Base-by-base conservation (phyloP, 2,797 vertebrate genomes). In the Ptychobarbus kaznakovi region DNA sequence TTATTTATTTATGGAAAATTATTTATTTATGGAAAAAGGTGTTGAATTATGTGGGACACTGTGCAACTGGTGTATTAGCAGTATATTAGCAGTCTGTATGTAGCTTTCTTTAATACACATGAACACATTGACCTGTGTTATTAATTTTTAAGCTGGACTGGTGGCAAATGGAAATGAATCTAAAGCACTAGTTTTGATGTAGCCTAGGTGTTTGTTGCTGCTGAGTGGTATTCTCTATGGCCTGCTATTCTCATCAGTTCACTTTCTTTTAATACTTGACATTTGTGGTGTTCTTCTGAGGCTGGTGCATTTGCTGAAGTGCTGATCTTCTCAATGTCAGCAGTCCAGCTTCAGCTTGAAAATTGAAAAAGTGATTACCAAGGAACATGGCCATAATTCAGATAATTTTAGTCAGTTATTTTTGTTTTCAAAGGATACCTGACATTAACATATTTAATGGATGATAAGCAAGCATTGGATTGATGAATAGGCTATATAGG, bases 281-380 rank as follows among this genome's bases (percentile, higher is more conserved):
- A 76, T 80, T 63, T 42, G 42, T 51, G 63, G 58, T 68, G 79
- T 82, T 82, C 25, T 86, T 35, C 85, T 79, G 79, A 82, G 53
- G 35, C 38, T 49, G 65, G 35, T 77, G 42, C 74, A 81, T 80
- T 61, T 16, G 61, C 40, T 46, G 22, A 86, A 86, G 44, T 81
- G 73, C 76, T 84, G 81, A 84, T 82, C 65, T 53, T 75, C 40
- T 83, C 61, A 88, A 75, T 20, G 51, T 83, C 81, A 69, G 61
- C 87, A 51, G 49, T 44, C 80, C 78, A 72, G 38, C 25, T 79
- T 86, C 66, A 86, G 81, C 81, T 81, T 74, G 66, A 70, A 82
- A 81, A 82, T n/a, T 10, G 72, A 72, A 80, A 63, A 80, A 74
- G 81, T 76, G 69, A 83, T 63, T 86, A 80, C 22, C 40, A 63